Evolutionary conservation across 2,797 vertebrate genomes (phyloP).

Genomic region (Cyclopterus lumpus): DNA sequence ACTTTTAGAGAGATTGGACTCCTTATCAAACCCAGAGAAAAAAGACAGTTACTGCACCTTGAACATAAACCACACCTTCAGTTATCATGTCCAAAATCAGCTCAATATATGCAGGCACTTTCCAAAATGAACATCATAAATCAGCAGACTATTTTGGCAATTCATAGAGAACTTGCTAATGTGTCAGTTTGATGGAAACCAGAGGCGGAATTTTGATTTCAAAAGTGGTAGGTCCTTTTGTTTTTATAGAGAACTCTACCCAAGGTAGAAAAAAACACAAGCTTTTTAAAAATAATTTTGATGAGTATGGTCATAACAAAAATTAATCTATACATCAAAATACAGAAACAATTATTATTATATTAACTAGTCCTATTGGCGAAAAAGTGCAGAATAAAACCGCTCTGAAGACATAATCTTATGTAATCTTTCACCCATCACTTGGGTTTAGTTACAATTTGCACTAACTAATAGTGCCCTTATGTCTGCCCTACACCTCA

Average conservation of each 20-base stretch:
- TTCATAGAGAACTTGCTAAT: neutral
- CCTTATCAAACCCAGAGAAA: neutral
- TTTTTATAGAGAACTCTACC: neutral
- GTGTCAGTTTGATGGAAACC: neutral
- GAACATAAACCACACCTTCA: neutral
- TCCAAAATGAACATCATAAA: constrained; percentile 13
- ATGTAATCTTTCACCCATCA: neutral
- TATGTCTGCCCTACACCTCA: neutral
- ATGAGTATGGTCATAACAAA: neutral
- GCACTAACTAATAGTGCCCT: neutral
- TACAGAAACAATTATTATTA: neutral
- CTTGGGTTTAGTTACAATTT: neutral
- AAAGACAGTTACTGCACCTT: neutral
- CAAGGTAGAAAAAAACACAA: neutral
- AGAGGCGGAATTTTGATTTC: neutral
- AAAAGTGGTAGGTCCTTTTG: neutral
- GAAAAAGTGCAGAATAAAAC: neutral
- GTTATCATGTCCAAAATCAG: neutral
- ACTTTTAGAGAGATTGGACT: neutral
- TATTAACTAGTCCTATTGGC: neutral
- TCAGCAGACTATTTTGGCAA: neutral
- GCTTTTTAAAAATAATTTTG: neutral
- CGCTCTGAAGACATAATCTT: neutral
- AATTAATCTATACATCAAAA: neutral
- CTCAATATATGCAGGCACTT: neutral